phyloP scores from a whole-genome alignment of 1,140 invertebrate genomes.

The Yoshiicerus persimilis region DNA sequence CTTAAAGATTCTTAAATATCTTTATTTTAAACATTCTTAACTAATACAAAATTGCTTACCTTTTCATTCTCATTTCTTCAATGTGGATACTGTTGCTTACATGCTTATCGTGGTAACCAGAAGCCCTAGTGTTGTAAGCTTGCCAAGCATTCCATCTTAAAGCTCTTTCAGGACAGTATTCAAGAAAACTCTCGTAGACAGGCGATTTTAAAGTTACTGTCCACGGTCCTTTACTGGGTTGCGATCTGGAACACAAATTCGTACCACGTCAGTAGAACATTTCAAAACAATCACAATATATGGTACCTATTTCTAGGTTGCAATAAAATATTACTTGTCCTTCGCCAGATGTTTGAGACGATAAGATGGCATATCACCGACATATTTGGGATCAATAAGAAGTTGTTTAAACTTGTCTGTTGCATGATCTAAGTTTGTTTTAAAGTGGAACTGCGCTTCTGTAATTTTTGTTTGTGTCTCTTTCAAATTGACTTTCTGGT shows the following conservation, averaged over 20 bases:
- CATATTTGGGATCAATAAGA: conserved; percentile 65
- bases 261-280: no score
- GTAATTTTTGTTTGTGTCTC: conserved; percentile 57
- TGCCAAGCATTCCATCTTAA: conserved; percentile 81
- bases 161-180: conserved; percentile 76
- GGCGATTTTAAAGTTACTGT: conserved; percentile 70
- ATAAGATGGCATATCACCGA: conserved; percentile 73
- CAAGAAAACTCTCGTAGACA: conserved; percentile 70
- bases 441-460: conserved; percentile 62
- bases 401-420: conserved; percentile 66
- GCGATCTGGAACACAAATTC: conserved; percentile 52
- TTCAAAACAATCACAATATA: no score
- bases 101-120: conserved; percentile 63
- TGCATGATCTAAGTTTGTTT: conserved; percentile 64
- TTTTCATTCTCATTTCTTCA: conserved; percentile 71
- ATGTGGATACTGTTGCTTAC: conserved; percentile 72
- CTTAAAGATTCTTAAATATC: no score
- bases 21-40: no score
- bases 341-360: conserved; percentile 67
- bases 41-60: conserved; percentile 51
- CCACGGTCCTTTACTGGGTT: conserved; percentile 74
- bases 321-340: conserved; percentile 58
- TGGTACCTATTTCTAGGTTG: no score
- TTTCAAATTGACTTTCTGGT: conserved; percentile 57
- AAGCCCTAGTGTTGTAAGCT: conserved; percentile 70